Evolutionary conservation across 2,888 invertebrate species (phyloP).

Genomic region (Cacoxenus indagator): DNA sequence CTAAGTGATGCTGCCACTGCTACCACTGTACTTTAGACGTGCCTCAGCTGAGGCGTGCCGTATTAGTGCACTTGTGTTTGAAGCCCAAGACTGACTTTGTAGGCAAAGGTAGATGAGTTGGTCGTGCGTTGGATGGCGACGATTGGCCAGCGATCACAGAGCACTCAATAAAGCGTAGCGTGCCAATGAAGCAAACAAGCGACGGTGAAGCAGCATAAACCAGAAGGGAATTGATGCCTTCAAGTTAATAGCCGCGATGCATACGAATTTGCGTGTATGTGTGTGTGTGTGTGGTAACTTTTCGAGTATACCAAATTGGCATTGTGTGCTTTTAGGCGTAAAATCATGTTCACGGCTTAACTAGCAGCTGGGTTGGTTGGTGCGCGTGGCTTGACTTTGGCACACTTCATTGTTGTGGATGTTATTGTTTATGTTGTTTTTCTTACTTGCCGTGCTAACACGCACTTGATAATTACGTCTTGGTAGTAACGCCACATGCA

Average conservation of each 20-base stretch:
- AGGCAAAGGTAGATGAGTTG: not conserved
- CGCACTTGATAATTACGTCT: not conserved
- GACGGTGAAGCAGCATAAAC: not conserved
- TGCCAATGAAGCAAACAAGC: conserved; percentile 12
- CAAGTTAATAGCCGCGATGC: not conserved
- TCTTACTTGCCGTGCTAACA: not conserved
- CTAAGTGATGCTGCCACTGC: not conserved
- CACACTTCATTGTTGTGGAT: not conserved
- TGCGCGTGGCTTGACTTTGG: not conserved
- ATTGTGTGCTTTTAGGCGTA: conserved; percentile 21
- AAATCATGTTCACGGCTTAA: conserved; percentile 12
- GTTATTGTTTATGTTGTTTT: not conserved
- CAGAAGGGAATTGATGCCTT: not conserved
- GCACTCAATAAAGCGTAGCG: conserved; percentile 25
- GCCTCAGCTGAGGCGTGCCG: conserved; percentile 7
- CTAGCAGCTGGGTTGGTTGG: not conserved
- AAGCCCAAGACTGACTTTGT: not conserved
- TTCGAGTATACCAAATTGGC: not conserved
- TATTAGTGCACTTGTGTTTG: conserved; percentile 12
- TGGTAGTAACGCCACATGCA: not conserved
- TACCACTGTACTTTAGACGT: not conserved
- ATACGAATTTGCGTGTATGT: not conserved
- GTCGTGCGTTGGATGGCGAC: not conserved
- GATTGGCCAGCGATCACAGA: conserved; percentile 8
- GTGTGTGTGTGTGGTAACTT: not conserved